phyloP scores from a whole-genome alignment of 2,888 invertebrate species.

The Yponomeuta plumbellus region DNA sequence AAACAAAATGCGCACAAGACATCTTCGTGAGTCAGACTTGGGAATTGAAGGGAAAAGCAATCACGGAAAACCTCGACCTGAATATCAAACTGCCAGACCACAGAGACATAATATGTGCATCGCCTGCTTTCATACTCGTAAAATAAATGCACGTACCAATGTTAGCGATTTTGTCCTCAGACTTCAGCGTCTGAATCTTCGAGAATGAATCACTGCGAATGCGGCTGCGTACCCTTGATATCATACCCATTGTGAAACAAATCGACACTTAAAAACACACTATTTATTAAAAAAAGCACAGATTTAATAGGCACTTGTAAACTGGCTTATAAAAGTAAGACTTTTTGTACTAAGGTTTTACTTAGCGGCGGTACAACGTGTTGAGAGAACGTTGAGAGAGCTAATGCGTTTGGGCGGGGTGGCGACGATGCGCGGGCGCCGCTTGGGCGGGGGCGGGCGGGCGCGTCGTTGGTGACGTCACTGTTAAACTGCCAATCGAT shows the following conservation, averaged over 20 bases:
- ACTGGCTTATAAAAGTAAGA: neutral
- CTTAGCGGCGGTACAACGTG: neutral
- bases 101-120: neutral
- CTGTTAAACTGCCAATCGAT: neutral
- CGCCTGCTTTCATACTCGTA: neutral
- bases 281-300: neutral
- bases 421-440: conserved; percentile 46
- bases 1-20: conserved; percentile 4
- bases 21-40: neutral
- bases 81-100: neutral
- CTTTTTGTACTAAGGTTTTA: neutral
- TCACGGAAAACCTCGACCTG: neutral
- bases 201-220: conserved; percentile 79
- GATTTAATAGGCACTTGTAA: neutral
- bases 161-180: conserved; percentile 82
- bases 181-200: conserved; percentile 77
- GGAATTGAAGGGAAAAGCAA: neutral
- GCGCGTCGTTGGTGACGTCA: conserved; percentile 8
- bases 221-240: conserved; percentile 81
- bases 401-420: conserved; percentile 58
- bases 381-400: neutral
- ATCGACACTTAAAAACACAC: neutral
- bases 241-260: conserved; percentile 78
- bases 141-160: conserved; percentile 69
- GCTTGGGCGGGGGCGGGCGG: conserved; percentile 13